Percentiles rank a stretch among this genome's conserved stretches.
Evolutionary conservation across 2,888 invertebrate species (phyloP).

Genomic region (Auanema freiburgensis): DNA sequence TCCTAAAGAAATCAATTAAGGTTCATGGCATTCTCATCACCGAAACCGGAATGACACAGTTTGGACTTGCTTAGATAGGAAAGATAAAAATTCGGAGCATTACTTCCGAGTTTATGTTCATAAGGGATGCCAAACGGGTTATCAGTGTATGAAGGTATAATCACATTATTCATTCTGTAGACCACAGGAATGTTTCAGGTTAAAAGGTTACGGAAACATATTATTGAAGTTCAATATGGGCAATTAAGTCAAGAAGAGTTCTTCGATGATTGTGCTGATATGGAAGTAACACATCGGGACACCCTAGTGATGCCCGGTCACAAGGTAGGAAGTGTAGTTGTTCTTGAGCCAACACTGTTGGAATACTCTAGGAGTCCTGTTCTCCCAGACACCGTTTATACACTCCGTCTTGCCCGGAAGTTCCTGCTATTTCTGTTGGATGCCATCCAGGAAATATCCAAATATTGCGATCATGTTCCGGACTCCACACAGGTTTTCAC

Average conservation of each 20-base stretch:
- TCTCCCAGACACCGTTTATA: no score
- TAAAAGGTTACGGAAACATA: not conserved
- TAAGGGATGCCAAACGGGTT: conserved; percentile 39
- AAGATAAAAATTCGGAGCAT: conserved; percentile 20
- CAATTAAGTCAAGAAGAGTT: conserved; percentile 21
- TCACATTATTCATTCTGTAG: conserved; percentile 14
- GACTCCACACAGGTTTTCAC: no score
- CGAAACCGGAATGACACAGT: conserved; percentile 34
- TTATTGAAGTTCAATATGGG: conserved; percentile 11
- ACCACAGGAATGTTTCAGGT: conserved; percentile 1
- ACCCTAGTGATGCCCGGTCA: conserved; percentile 28
- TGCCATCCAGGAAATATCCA: no score
- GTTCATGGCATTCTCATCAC: conserved; percentile 29
- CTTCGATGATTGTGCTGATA: conserved; percentile 33
- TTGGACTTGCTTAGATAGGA: conserved; percentile 32
- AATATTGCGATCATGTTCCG: no score
- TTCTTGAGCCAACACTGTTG: no score
- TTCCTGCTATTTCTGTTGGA: no score
- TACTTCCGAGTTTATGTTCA: conserved; percentile 27
- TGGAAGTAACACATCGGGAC: conserved; percentile 27
- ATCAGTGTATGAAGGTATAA: conserved; percentile 36
- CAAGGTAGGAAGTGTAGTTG: conserved; percentile 14
- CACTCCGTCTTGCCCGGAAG: no score
- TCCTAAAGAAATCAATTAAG: conserved; percentile 12
- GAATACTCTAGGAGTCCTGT: no score